phyloP scores from a whole-genome alignment of 2,113 vertebrate species.

The Phoenicopterus ruber region DNA sequence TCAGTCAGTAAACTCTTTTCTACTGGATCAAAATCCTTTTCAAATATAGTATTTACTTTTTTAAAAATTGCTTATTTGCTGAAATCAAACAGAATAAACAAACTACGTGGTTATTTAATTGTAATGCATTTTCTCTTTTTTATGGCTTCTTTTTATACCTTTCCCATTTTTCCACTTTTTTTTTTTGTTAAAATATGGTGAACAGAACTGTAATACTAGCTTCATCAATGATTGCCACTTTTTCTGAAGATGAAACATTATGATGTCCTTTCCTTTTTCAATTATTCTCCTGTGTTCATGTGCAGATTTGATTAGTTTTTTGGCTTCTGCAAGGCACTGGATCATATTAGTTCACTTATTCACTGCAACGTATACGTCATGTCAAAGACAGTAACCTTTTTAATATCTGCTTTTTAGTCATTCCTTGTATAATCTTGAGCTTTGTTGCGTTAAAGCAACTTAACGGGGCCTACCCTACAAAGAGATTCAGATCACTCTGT shows the following conservation, averaged over 20 bases:
- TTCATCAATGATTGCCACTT: background rate
- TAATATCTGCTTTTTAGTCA: background rate
- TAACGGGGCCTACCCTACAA: background rate
- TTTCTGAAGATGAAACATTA: background rate
- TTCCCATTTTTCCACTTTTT: background rate
- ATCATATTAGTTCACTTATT: background rate
- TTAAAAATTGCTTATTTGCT: background rate
- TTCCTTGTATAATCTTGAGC: background rate
- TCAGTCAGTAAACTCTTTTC: background rate
- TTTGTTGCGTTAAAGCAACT: background rate
- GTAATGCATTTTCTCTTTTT: background rate
- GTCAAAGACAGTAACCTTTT: background rate
- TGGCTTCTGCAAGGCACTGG: background rate
- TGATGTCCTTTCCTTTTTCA: background rate
- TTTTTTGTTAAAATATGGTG: background rate
- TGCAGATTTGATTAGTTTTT: background rate
- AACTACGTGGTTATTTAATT: background rate
- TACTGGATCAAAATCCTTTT: background rate
- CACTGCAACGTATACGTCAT: background rate
- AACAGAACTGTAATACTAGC: background rate
- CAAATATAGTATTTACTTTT: background rate
- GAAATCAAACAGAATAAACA: background rate
- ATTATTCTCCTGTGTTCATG: background rate
- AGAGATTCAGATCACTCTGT: background rate
- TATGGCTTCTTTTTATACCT: background rate